phyloP scores from a whole-genome alignment of 1,140 invertebrate genomes.

The Philotrypesis tridentata region DNA sequence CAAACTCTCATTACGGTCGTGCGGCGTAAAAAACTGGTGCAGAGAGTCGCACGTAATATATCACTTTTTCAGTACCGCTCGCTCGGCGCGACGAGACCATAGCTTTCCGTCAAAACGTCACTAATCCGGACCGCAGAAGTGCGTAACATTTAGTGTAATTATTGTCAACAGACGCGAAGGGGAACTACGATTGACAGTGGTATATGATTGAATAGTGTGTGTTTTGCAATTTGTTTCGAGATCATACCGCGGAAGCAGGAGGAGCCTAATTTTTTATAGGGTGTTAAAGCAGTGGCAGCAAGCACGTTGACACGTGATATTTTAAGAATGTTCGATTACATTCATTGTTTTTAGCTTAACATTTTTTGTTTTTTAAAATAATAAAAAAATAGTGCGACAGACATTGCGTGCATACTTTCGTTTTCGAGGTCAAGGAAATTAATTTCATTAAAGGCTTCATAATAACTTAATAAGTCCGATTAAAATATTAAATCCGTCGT shows the following conservation, averaged over 20 bases:
- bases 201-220: background rate
- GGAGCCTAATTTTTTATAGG: background rate
- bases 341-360: no score
- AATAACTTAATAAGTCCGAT: no score
- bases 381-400: no score
- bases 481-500: no score
- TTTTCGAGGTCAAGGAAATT: no score
- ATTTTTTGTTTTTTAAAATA: no score
- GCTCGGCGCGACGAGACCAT: background rate
- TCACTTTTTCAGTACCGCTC: slow-evolving; percentile 3
- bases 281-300: background rate
- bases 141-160: background rate
- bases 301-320: background rate
- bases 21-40: background rate
- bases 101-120: background rate
- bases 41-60: background rate
- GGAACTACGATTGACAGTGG: background rate
- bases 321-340: no score
- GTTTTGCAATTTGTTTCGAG: background rate
- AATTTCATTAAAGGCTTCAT: no score
- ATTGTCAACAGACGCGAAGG: background rate
- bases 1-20: background rate
- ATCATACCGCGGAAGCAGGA: background rate
- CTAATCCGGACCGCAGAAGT: background rate
- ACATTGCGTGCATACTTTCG: no score